Percentiles rank a stretch among this genome's conserved stretches.
These are phyloP conservation scores for Cottoperca gobio DNA, from an alignment of 2,797 vertebrate genomes.

Conservation along the genomic window DNA sequence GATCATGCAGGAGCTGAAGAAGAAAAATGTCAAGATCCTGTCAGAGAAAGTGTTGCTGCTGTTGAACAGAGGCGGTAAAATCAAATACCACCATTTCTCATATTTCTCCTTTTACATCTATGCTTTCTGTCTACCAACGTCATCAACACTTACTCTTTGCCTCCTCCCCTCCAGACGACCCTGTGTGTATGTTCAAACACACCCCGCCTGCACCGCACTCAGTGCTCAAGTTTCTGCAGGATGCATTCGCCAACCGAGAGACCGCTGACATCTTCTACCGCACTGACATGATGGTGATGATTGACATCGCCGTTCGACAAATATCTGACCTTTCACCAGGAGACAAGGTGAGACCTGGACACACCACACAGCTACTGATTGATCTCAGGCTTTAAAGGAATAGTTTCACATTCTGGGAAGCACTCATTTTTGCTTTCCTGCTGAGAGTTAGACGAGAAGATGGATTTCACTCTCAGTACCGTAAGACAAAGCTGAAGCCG, in stretches of 20 bases:
- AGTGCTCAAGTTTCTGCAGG: constrained; percentile 97
- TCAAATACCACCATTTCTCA: constrained; percentile 48
- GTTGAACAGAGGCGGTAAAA: constrained; percentile 93
- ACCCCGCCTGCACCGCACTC: constrained; percentile 93
- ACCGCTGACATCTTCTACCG: constrained; percentile 95
- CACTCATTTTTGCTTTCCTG: background rate
- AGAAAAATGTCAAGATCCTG: constrained; percentile 94
- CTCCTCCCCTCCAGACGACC: constrained; percentile 87
- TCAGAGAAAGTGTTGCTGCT: constrained; percentile 95
- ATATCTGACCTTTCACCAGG: constrained; percentile 97
- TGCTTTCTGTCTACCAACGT: rapidly evolving
- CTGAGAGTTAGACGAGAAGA: background rate
- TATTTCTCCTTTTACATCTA: background rate
- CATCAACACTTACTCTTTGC: background rate
- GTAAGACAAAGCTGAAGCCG: too few relatives aligned
- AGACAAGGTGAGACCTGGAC: constrained; percentile 87
- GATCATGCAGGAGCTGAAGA: constrained; percentile 93
- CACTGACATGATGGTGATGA: constrained; percentile 99
- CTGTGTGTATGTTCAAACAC: constrained; percentile 95
- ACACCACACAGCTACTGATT: background rate
- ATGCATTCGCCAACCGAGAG: constrained; percentile 89
- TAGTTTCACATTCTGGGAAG: background rate
- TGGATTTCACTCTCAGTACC: background rate
- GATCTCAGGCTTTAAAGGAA: background rate
- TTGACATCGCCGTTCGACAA: constrained; percentile 96